phyloP scores from a whole-genome alignment of 2,113 vertebrate genomes.

The Cephalopterus ornatus region DNA sequence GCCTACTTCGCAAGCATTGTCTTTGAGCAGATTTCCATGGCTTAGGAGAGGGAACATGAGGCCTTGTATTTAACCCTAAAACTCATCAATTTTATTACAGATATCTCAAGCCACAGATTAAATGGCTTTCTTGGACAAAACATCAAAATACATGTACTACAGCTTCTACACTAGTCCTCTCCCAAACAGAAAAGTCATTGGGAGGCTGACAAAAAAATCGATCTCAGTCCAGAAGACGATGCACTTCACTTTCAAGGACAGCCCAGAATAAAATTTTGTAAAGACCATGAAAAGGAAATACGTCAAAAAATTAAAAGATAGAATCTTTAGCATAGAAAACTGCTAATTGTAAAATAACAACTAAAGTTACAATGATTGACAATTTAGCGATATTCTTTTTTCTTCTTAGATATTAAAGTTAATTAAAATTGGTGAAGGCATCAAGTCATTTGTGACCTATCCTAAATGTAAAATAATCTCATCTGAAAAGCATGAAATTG shows the following conservation, averaged over 20 bases:
- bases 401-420: conserved; percentile 46
- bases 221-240: not conserved
- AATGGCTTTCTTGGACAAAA: not conserved
- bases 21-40: not conserved
- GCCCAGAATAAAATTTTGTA: not conserved
- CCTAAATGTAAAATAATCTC: conserved; percentile 60
- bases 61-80: not conserved
- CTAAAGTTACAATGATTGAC: not conserved
- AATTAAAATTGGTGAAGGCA: conserved; percentile 65
- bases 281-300: not conserved
- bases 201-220: not conserved
- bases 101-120: not conserved
- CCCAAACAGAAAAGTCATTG: not conserved
- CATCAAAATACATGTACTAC: not conserved
- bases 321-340: not conserved
- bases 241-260: not conserved
- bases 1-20: not conserved
- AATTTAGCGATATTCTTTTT: conserved; percentile 29
- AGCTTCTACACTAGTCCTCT: not conserved
- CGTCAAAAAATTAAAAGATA: not conserved
- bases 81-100: not conserved
- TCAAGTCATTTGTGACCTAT: conserved; percentile 48
- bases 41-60: not conserved
- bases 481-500: conserved; percentile 72
- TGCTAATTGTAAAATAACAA: conserved; percentile 18